These are phyloP conservation scores for Drosophila koepferae DNA, from an alignment of 2,888 invertebrate genomes.

Conservation along the genomic window DNA sequence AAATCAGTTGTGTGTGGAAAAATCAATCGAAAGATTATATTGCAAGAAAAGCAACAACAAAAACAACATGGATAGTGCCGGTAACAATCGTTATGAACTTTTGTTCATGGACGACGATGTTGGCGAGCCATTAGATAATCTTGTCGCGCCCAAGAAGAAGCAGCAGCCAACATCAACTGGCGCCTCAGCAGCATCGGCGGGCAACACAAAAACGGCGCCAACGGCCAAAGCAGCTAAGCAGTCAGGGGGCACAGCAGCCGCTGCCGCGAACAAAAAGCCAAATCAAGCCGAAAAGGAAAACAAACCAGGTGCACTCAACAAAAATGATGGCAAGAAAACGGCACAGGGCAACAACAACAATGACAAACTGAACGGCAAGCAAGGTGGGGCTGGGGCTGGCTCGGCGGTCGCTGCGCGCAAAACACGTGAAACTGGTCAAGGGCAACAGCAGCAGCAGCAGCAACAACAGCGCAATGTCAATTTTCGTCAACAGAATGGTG, in stretches of 20 bases:
- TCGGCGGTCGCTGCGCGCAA: slow-evolving; percentile 62
- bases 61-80: slow-evolving; percentile 83
- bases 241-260: slow-evolving; percentile 41
- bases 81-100: slow-evolving; percentile 85
- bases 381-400: slow-evolving; percentile 68
- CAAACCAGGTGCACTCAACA: slow-evolving; percentile 84
- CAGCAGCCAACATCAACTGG: slow-evolving; percentile 74
- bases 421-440: slow-evolving; percentile 76
- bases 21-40: slow-evolving; percentile 57
- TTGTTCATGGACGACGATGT: slow-evolving; percentile 85
- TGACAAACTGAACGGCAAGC: slow-evolving; percentile 68
- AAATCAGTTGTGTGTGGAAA: slow-evolving; percentile 56
- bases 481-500: slow-evolving; percentile 82
- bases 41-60: slow-evolving; percentile 40
- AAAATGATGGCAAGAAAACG: slow-evolving; percentile 81
- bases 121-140: slow-evolving; percentile 85
- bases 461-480: slow-evolving; percentile 74
- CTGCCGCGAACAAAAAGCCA: slow-evolving; percentile 67
- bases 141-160: slow-evolving; percentile 83
- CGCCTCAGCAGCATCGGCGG: slow-evolving; percentile 53
- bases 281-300: slow-evolving; percentile 85
- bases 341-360: slow-evolving; percentile 35
- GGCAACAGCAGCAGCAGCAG: slow-evolving; percentile 69
- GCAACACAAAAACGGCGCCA: slow-evolving; percentile 58
- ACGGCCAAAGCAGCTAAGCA: slow-evolving; percentile 62